Evolutionary conservation across 2,797 vertebrate species (phyloP).

Genomic region (Ataeniobius toweri): DNA sequence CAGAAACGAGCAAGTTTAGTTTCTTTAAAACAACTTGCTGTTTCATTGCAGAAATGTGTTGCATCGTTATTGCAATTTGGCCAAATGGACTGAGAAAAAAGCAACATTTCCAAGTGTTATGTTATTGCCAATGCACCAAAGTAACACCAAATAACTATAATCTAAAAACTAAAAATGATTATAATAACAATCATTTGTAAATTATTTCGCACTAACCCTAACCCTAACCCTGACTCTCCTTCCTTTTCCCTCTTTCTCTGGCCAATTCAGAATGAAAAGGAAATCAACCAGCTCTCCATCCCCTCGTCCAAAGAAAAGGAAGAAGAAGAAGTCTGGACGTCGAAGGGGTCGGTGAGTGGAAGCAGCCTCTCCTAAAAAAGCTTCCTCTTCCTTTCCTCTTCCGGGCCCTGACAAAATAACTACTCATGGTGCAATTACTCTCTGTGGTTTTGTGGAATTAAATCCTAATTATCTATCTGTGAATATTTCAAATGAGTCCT

Average conservation of each 20-base stretch:
- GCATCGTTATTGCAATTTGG: conserved; percentile 20
- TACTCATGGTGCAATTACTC: conserved; percentile 1
- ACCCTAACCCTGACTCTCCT: not conserved
- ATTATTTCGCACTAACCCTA: conserved; percentile 22
- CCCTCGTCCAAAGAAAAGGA: conserved; percentile 95
- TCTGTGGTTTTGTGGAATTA: conserved; percentile 28
- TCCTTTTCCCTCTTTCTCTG: conserved; percentile 7
- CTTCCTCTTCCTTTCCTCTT: conserved; percentile 9
- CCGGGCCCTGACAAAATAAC: conserved; percentile 37
- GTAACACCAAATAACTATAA: conserved; percentile 50
- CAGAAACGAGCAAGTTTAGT: conserved; percentile 31
- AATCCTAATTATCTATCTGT: conserved; percentile 43
- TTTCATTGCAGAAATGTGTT: conserved; percentile 18
- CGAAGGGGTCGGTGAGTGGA: conserved; percentile 90
- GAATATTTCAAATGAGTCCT: conserved; percentile 36
- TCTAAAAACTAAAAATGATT: conserved; percentile 37
- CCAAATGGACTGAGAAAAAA: conserved; percentile 41
- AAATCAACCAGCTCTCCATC: conserved; percentile 95
- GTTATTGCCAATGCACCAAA: conserved; percentile 18
- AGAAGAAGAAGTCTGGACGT: conserved; percentile 96
- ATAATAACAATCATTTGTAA: conserved; percentile 33
- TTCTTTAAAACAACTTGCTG: conserved; percentile 31
- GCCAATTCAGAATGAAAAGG: conserved; percentile 75
- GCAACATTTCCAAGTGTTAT: conserved; percentile 35
- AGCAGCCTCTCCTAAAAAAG: conserved; percentile 31